These are phyloP conservation scores for Drosophila paucipuncta DNA, from an alignment of 2,888 invertebrate species.

Conservation along the genomic window DNA sequence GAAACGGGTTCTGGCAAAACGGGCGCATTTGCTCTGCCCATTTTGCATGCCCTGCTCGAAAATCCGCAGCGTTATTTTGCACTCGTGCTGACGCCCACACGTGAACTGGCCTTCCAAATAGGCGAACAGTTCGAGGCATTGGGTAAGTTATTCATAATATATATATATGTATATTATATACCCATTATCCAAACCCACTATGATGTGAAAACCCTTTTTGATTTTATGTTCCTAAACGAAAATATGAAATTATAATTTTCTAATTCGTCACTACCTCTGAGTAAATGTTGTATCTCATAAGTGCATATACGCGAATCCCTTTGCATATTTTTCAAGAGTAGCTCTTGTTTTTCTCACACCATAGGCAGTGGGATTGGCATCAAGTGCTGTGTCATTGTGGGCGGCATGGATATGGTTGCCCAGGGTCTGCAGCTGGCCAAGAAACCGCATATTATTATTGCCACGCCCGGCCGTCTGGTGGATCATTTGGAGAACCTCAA, in stretches of 20 bases:
- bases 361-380: constrained; percentile 95
- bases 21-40: constrained; percentile 98
- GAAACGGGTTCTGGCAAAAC: constrained; percentile 96
- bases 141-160: constrained; percentile 86
- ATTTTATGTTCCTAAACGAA: constrained; percentile 65
- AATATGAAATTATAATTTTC: constrained; percentile 76
- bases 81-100: constrained; percentile 96
- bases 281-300: not conserved
- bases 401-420: constrained; percentile 99
- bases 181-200: constrained; percentile 37
- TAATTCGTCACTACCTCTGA: constrained; percentile 85
- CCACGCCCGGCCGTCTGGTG: constrained; percentile 97
- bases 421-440: constrained; percentile 96
- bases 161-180: not conserved
- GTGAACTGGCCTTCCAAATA: constrained; percentile 99
- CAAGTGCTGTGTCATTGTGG: constrained; percentile 98
- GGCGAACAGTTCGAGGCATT: constrained; percentile 99
- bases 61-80: constrained; percentile 98
- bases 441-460: constrained; percentile 98
- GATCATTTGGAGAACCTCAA: constrained; percentile 99
- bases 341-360: not conserved
- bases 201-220: constrained; percentile 77
- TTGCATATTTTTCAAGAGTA: not conserved
- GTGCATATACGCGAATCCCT: not conserved
- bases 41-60: constrained; percentile 95